Percentiles rank a stretch among this genome's conserved stretches.
Conservation (phyloP, 2,113 vertebrate species). For the Engraulis encrasicolus region DNA sequence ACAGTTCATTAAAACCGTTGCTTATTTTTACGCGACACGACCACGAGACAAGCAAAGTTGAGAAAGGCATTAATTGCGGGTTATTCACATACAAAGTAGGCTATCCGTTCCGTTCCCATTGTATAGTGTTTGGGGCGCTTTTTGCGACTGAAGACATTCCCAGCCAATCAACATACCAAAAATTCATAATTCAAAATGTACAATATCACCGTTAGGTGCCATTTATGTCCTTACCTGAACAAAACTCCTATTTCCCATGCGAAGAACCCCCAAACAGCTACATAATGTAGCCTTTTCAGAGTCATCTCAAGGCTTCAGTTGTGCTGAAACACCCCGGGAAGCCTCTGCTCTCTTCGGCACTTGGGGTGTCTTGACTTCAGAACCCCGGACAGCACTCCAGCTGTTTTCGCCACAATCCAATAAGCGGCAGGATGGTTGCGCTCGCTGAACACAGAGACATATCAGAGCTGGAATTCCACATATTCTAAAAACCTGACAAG, state of each 20-base stretch:
- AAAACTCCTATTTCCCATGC: conserved; percentile 59
- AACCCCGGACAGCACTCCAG: conserved; percentile 59
- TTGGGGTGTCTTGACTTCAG: conserved; percentile 50
- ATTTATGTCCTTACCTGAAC: conserved; percentile 53
- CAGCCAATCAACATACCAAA: too few species aligned
- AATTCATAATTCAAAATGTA: neutral
- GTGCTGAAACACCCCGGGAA: conserved; percentile 32
- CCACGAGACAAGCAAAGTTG: too few species aligned
- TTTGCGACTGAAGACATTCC: too few species aligned
- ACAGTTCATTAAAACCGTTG: too few species aligned
- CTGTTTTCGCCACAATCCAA: conserved; percentile 36
- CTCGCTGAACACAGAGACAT: conserved; percentile 27
- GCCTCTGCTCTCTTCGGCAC: conserved; percentile 33
- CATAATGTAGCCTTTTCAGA: conserved; percentile 45
- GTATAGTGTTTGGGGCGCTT: too few species aligned
- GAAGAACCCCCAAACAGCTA: conserved; percentile 55
- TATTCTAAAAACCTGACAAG: conserved; percentile 28
- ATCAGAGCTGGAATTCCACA: conserved; percentile 38
- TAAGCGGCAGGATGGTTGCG: conserved; percentile 25
- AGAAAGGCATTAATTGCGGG: too few species aligned
- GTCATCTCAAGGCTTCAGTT: conserved; percentile 50
- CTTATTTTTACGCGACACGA: too few species aligned
- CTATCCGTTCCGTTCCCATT: too few species aligned
- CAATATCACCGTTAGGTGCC: conserved; percentile 2
- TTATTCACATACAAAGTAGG: too few species aligned